Percentiles rank a stretch among this genome's conserved stretches.
Evolutionary conservation across 2,888 invertebrate genomes (phyloP).

Genomic region (Graphium colonna): DNA sequence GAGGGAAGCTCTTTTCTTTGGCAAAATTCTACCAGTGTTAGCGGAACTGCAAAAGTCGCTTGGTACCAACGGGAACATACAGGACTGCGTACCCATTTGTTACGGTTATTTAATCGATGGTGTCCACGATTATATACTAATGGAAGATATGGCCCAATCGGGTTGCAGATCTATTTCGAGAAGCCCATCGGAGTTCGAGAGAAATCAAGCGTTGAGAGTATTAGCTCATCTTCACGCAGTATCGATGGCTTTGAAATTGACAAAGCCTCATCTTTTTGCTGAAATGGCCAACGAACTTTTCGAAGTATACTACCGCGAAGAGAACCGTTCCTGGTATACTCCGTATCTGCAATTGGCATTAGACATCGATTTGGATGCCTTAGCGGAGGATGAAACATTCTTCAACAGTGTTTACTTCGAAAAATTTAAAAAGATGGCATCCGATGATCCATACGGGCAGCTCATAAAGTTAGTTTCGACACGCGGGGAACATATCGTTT

Average conservation of each 20-base stretch:
- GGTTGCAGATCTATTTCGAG: slow-evolving; percentile 35
- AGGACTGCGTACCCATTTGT: slow-evolving; percentile 40
- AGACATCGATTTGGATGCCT: slow-evolving; percentile 38
- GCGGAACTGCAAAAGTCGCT: slow-evolving; percentile 38
- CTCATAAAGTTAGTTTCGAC: slow-evolving; percentile 34
- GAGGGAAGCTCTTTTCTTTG: slow-evolving; percentile 46
- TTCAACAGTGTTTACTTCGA: slow-evolving; percentile 42
- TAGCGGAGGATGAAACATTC: slow-evolving; percentile 40
- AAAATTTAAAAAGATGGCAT: slow-evolving; percentile 40
- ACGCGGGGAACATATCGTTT: slow-evolving; percentile 36
- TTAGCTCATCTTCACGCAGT: slow-evolving; percentile 55
- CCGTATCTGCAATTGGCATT: slow-evolving; percentile 42
- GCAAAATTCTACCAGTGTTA: slow-evolving; percentile 40
- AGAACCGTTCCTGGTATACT: slow-evolving; percentile 43
- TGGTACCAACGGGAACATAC: slow-evolving; percentile 44
- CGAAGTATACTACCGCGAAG: slow-evolving; percentile 45
- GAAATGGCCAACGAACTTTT: slow-evolving; percentile 36
- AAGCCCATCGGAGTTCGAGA: slow-evolving; percentile 35
- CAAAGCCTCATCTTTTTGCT: slow-evolving; percentile 39
- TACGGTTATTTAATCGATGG: slow-evolving; percentile 44
- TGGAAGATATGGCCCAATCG: slow-evolving; percentile 47
- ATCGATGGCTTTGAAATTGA: slow-evolving; percentile 43
- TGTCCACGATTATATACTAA: slow-evolving; percentile 45
- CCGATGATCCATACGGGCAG: slow-evolving; percentile 42
- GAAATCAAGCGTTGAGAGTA: slow-evolving; percentile 38